These are phyloP conservation scores for Vollenhovia emeryi DNA, from an alignment of 1,140 invertebrate genomes.

Conservation along the genomic window DNA sequence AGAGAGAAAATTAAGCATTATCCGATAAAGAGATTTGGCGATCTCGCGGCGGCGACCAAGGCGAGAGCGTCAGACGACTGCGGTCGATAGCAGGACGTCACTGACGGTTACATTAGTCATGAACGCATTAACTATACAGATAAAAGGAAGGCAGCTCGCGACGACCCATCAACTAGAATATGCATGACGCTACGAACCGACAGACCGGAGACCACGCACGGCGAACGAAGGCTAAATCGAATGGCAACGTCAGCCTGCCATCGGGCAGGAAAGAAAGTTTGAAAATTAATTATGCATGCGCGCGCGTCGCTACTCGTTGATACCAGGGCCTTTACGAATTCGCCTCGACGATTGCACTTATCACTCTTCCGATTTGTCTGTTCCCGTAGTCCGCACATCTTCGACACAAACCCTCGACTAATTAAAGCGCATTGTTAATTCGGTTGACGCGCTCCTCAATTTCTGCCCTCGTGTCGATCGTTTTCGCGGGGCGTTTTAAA, in stretches of 20 bases:
- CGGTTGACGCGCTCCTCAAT: not conserved
- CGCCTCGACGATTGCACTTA: not conserved
- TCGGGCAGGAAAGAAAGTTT: constrained; percentile 47
- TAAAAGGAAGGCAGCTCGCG: constrained; percentile 69
- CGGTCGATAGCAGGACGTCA: constrained; percentile 69
- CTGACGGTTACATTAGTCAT: constrained; percentile 71
- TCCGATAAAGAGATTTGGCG: constrained; percentile 34
- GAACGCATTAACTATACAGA: constrained; percentile 77
- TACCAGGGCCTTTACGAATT: constrained; percentile 2
- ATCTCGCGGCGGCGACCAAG: constrained; percentile 24
- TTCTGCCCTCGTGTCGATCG: not conserved
- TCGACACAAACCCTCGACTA: not conserved
- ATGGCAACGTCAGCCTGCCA: constrained; percentile 68
- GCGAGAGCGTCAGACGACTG: constrained; percentile 3
- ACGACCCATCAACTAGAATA: constrained; percentile 74
- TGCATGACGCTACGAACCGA: constrained; percentile 71
- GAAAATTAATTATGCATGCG: constrained; percentile 66
- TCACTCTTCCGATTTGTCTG: constrained; percentile 1
- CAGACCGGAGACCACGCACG: constrained; percentile 53
- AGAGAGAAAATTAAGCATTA: constrained; percentile 15
- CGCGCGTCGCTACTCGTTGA: not conserved
- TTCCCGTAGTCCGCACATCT: constrained; percentile 2
- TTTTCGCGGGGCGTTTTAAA: not conserved
- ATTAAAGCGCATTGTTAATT: not conserved
- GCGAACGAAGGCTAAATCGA: constrained; percentile 63